Percentiles rank a stretch among this genome's conserved stretches.
phyloP scores from a whole-genome alignment of 2,113 vertebrate species.

The Butastur rufipennis region DNA sequence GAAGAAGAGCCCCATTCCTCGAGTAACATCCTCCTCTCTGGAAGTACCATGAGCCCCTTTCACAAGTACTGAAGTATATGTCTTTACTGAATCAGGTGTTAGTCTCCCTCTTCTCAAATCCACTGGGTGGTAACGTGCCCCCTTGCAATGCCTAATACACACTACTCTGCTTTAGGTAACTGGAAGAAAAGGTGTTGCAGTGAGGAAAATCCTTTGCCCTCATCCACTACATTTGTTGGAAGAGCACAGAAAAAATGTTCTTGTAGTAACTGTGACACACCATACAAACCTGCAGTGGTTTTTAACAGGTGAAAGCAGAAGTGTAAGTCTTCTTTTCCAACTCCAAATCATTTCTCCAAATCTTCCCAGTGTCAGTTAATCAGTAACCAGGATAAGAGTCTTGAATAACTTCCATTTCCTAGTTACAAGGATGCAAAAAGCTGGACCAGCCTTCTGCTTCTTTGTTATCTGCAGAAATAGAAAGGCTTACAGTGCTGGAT shows the following conservation, averaged over 20 bases:
- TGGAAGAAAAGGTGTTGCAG: background rate
- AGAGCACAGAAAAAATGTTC: background rate
- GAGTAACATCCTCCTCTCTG: background rate
- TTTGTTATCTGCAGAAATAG: background rate
- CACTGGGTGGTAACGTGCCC: background rate
- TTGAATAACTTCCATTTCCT: background rate
- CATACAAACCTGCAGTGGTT: background rate
- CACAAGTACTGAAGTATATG: background rate
- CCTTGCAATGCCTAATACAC: background rate
- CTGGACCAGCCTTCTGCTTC: background rate
- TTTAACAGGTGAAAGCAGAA: background rate
- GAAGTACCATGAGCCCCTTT: background rate
- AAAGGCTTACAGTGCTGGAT: background rate
- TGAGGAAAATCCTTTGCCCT: background rate
- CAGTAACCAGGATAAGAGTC: background rate
- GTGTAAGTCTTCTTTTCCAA: background rate
- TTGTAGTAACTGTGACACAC: background rate
- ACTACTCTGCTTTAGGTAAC: background rate
- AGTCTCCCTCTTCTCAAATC: background rate
- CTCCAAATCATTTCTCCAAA: background rate
- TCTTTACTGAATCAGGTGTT: background rate
- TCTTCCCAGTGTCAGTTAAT: background rate
- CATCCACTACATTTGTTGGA: background rate
- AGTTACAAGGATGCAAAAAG: background rate
- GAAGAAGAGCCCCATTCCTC: background rate